Evolutionary conservation across 1,140 invertebrate species (phyloP).

Genomic region (Holotrichia oblita): DNA sequence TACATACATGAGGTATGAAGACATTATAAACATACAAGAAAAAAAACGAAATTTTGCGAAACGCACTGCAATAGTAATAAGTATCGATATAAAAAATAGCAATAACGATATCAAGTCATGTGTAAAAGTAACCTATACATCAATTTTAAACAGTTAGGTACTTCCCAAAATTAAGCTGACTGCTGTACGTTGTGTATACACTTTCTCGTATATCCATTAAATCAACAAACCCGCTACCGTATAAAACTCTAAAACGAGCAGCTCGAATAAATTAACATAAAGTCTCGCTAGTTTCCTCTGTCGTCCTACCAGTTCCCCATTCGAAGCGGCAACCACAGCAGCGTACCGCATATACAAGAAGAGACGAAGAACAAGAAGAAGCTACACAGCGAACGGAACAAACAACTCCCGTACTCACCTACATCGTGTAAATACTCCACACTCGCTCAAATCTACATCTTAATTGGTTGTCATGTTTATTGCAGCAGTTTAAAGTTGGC

Average conservation of each 20-base stretch:
- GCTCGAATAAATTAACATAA: constrained; percentile 58
- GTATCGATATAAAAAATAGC: too few species aligned
- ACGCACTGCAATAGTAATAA: too few species aligned
- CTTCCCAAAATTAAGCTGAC: neutral
- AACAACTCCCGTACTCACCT: constrained; percentile 56
- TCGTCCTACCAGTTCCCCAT: constrained; percentile 43
- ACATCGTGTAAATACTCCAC: constrained; percentile 56
- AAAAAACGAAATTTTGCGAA: too few species aligned
- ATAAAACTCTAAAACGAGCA: constrained; percentile 56
- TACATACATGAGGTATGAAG: too few species aligned
- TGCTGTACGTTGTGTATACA: constrained; percentile 2
- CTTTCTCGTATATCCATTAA: constrained; percentile 29
- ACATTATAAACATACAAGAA: too few species aligned
- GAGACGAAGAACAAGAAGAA: constrained; percentile 22
- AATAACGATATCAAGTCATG: too few species aligned
- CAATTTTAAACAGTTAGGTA: constrained; percentile 4
- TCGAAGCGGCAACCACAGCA: constrained; percentile 9
- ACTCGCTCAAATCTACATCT: constrained; percentile 60
- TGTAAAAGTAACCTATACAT: neutral
- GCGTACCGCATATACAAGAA: neutral
- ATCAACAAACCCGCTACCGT: constrained; percentile 46
- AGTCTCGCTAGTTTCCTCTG: constrained; percentile 54
- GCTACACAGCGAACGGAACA: constrained; percentile 56
- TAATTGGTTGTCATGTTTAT: constrained; percentile 62
- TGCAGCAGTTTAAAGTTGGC: constrained; percentile 55